Evolutionary conservation across 1,140 invertebrate genomes (phyloP).

Genomic region (Oncopeltus fasciatus): DNA sequence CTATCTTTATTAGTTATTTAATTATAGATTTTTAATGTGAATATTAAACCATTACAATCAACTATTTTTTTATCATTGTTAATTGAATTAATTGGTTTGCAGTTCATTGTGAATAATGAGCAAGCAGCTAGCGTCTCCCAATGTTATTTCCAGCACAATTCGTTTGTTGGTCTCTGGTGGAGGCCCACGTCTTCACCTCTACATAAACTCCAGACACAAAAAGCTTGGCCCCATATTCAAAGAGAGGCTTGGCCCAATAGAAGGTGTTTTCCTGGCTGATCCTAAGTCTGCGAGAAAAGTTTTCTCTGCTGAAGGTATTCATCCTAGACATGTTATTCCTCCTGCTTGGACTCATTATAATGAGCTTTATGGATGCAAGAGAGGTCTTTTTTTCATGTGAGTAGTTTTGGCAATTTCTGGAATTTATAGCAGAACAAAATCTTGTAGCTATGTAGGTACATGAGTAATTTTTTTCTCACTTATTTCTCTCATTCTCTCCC

Average conservation of each 20-base stretch:
- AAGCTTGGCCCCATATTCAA: slow-evolving; percentile 58
- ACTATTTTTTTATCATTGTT: too few species aligned
- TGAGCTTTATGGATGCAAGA: slow-evolving; percentile 44
- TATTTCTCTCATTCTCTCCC: slow-evolving; percentile 8
- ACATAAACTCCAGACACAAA: slow-evolving; percentile 53
- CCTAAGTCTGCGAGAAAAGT: slow-evolving; percentile 50
- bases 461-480: background rate
- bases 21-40: too few species aligned
- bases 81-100: too few species aligned
- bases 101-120: too few species aligned
- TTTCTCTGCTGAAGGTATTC: slow-evolving; percentile 59
- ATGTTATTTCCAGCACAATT: too few species aligned
- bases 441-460: too few species aligned
- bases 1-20: too few species aligned
- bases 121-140: too few species aligned
- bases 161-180: slow-evolving; percentile 31
- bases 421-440: too few species aligned
- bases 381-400: slow-evolving; percentile 79
- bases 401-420: slow-evolving; percentile 25
- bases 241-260: slow-evolving; percentile 48
- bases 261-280: slow-evolving; percentile 56
- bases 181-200: slow-evolving; percentile 43
- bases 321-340: slow-evolving; percentile 62
- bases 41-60: too few species aligned
- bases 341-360: slow-evolving; percentile 72